These are phyloP conservation scores for Bryconaethiops microstoma DNA, from an alignment of 2,797 vertebrate species.

Conservation along the genomic window DNA sequence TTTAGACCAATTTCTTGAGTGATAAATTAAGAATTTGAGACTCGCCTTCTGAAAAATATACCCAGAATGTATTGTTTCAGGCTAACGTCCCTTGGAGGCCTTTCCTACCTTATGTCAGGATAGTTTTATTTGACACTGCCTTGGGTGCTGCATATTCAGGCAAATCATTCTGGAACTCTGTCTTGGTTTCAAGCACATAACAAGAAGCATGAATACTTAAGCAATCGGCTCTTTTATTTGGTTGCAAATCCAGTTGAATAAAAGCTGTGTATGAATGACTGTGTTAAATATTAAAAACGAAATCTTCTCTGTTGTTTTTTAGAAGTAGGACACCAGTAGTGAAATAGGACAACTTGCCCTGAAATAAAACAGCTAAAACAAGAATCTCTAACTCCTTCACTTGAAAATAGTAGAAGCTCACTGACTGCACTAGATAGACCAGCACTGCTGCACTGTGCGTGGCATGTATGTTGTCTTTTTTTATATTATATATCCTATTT, in stretches of 20 bases:
- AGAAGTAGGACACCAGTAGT: slow-evolving; percentile 23
- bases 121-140: slow-evolving; percentile 78
- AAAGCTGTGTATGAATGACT: slow-evolving; percentile 57
- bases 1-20: slow-evolving; percentile 79
- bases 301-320: slow-evolving; percentile 24
- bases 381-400: neutral
- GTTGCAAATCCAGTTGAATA: slow-evolving; percentile 52
- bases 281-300: slow-evolving; percentile 29
- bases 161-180: slow-evolving; percentile 66
- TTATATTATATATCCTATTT: no score
- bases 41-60: slow-evolving; percentile 57
- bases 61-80: slow-evolving; percentile 77
- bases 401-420: slow-evolving; percentile 7
- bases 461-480: neutral
- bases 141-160: slow-evolving; percentile 76
- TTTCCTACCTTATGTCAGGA: slow-evolving; percentile 73
- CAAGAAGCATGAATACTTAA: slow-evolving; percentile 64
- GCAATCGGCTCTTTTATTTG: slow-evolving; percentile 60
- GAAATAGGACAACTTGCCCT: slow-evolving; percentile 21
- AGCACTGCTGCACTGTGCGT: neutral
- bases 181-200: slow-evolving; percentile 61
- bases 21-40: slow-evolving; percentile 74
- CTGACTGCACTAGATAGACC: neutral
- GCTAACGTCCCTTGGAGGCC: slow-evolving; percentile 73
- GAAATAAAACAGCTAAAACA: neutral